Evolutionary conservation across 2,797 vertebrate species (phyloP), one percentile per base, ranked within the genome.

Genomic region (Sebastolobus alascanus): DNA sequence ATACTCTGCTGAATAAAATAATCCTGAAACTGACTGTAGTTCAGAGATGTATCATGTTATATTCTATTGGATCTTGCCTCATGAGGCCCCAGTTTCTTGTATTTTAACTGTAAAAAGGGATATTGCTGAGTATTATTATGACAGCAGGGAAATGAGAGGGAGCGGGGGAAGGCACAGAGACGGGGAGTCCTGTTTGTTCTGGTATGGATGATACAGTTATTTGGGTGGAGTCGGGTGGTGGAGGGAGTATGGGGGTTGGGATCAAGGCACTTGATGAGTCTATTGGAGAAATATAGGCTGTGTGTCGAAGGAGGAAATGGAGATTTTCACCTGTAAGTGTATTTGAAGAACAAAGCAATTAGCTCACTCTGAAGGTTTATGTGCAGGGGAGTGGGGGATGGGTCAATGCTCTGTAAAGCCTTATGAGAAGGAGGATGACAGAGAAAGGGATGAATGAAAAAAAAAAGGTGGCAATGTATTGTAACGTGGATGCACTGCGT

Each of bases 141-240:
- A 54, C 22, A 13, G 40, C 1, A 60, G 56, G 31, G 18, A 60
- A 60, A 71, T 72, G 33, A 66, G 3, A 67, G 29, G 43, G 40
- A 68, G 46, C 4, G 3, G 40, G 56, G 20, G 22, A 67, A 71
- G 60, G 46, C 50, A 54, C 4, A 54, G 50, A 54, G 20, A 27
- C 58, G 16, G 68, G 68, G 60, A 73, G 56, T 61, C 38, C 56
- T 64, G 58, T 52, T 85, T 55, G 16, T 27, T 66, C 37, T 60
- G 2, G 16, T 59, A 5, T 61, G 27, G 59, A 40, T 55, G 67
- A 70, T 61, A 33, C 43, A 63, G n/a, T 69, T 29, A 50, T 65
- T 79, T 73, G 73, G 73, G 75, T 81, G 78, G 69, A 73, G 70
- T 84, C 18, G 73, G 37, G 61, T 68, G 31, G 52, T 40, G 18